Percentiles rank a stretch among this genome's conserved stretches.
Conservation (phyloP, 2,797 vertebrate species). For the Morus bassanus region DNA sequence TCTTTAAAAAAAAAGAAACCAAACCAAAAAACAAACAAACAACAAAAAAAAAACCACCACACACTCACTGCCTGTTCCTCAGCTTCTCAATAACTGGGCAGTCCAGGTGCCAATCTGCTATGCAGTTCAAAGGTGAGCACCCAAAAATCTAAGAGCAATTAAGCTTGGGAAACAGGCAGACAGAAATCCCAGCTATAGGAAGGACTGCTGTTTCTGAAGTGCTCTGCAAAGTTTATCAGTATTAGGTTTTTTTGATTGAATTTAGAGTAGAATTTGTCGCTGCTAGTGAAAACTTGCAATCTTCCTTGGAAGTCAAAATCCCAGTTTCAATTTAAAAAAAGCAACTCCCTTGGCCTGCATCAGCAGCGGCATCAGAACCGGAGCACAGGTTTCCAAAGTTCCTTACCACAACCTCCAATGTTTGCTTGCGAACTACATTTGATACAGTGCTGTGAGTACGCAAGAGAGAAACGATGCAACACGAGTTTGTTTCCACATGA, state of each 20-base stretch:
- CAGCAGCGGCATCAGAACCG: fast-evolving
- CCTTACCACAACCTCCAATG: neutral
- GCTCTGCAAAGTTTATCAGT: neutral
- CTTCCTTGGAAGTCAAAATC: neutral
- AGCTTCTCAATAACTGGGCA: neutral
- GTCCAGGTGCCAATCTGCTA: neutral
- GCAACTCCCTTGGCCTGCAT: neutral
- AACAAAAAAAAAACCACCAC: too few species aligned
- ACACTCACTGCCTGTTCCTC: neutral
- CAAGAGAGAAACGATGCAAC: neutral
- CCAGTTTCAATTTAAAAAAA: neutral
- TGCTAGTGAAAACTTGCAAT: neutral
- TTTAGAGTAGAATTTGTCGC: neutral
- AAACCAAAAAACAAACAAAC: too few species aligned
- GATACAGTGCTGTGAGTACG: neutral
- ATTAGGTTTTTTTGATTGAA: neutral
- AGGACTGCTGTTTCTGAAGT: neutral
- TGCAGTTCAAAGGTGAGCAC: neutral
- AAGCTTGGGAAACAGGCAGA: neutral
- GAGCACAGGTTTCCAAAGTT: neutral
- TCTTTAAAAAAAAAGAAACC: neutral
- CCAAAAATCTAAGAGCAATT: neutral
- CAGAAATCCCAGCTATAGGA: neutral
- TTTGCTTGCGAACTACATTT: neutral
- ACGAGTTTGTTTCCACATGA: neutral